These are phyloP conservation scores for Oophaga sylvatica DNA, from an alignment of 2,797 vertebrate genomes.

Conservation along the genomic window DNA sequence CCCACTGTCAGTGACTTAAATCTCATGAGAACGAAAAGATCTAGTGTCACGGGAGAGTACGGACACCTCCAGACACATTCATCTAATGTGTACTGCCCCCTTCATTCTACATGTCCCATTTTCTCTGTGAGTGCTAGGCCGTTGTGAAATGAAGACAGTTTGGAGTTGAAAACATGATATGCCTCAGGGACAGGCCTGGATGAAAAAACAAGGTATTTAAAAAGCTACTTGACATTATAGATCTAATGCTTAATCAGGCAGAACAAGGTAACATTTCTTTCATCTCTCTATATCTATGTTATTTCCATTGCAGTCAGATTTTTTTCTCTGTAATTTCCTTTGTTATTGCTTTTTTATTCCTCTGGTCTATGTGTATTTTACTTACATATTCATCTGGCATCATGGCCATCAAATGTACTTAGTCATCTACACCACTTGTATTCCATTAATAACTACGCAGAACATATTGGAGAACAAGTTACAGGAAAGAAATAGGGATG, in stretches of 20 bases:
- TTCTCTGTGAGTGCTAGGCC: not conserved
- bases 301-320: not conserved
- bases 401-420: not conserved
- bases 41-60: no score
- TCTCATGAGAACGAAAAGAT: no score
- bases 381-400: not conserved
- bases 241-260: not conserved
- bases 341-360: not conserved
- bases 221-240: constrained; percentile 14
- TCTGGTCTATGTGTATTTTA: not conserved
- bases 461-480: not conserved
- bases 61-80: no score
- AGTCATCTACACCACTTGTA: not conserved
- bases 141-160: not conserved
- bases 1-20: no score
- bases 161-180: not conserved
- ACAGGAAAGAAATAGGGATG: no score
- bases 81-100: no score
- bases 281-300: not conserved
- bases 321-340: not conserved
- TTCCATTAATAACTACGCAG: not conserved
- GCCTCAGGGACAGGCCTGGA: not conserved
- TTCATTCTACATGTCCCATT: no score
- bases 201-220: not conserved
- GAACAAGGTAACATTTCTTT: not conserved